Base-by-base conservation (phyloP, 2,888 invertebrate species). In the Limnephilus rhombicus region DNA sequence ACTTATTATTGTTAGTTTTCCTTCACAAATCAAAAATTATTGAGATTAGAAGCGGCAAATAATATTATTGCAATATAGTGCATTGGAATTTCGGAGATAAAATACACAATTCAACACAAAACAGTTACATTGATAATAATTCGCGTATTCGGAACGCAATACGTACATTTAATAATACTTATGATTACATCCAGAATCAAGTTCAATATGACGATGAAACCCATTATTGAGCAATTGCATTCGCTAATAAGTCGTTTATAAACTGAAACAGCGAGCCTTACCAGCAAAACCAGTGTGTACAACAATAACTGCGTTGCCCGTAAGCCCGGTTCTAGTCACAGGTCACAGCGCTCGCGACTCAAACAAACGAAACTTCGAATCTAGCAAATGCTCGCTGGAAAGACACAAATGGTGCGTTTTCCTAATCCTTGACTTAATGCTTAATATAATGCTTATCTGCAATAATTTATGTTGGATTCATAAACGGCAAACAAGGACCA, bases 301-400 rank as follows among this genome's bases (percentile, higher is more conserved):
- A 86, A 86, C 86, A 86, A 86, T 45, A 86, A 41, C 86, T 49
- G 49, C 45, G 86, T 86, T 49, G 86, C 86, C 41, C 86, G 86
- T 86, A 86, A 45, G 29, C n/a, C 49, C n/a, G 49, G 86, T 45
- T n/a, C 49, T 37, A 1, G 15, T 83, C 31, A 82, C 82, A 15
- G 18, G 53, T 53, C 53, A 53, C 53, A 53, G 53, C 24, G 24
- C 68, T 68, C 68, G 68, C 68, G 68, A 11, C 68, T 68, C 68
- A 68, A 68, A 53, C 49, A 49, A 49, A 15, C 49, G 49, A 83
- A 83, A 83, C 34, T 83, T 34, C 37, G 41, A 83, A 37, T 37
- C 24, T 83, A 37, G 18, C 34, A 83, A 83, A 83, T 83, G 24
- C 68, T 68, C 68, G 68, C 68, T 68, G 24, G 68, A 68, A 68